Evolutionary conservation across 2,888 invertebrate genomes (phyloP).

Genomic region (Platycnemis pennipes): DNA sequence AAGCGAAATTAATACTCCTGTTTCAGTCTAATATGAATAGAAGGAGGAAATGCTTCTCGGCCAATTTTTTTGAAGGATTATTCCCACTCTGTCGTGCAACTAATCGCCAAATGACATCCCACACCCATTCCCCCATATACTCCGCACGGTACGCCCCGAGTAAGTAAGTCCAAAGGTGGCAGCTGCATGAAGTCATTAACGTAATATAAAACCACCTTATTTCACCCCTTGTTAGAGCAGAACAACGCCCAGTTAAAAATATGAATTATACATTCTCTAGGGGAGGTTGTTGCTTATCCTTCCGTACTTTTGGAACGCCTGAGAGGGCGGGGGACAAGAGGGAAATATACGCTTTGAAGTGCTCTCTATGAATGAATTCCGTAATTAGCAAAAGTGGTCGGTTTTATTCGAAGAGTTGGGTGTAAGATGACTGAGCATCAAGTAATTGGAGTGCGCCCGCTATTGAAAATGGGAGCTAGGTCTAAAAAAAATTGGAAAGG

Average conservation of each 20-base stretch:
- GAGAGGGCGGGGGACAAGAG: neutral
- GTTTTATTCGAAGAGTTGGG: neutral
- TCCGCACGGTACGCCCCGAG: neutral
- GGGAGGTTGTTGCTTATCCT: neutral
- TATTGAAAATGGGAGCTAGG: neutral
- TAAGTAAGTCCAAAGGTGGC: neutral
- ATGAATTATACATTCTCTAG: constrained; percentile 1
- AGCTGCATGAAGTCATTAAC: constrained; percentile 22
- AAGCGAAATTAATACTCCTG: neutral
- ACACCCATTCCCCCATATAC: neutral
- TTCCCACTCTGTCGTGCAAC: neutral
- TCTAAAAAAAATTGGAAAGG: neutral
- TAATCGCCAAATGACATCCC: neutral
- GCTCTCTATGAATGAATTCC: constrained; percentile 27
- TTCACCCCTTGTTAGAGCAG: constrained; percentile 16
- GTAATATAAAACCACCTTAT: constrained; percentile 31
- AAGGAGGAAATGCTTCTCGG: neutral
- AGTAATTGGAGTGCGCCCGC: neutral
- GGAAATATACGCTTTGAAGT: neutral
- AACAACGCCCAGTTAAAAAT: constrained; percentile 9
- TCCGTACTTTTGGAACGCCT: neutral
- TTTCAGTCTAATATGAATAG: neutral
- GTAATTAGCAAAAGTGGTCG: constrained; percentile 36
- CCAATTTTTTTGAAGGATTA: constrained; percentile 5
- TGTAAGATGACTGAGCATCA: neutral